These are phyloP conservation scores for Rhynchonycteris naso DNA, from an alignment of 2,797 vertebrate genomes.

Conservation along the genomic window DNA sequence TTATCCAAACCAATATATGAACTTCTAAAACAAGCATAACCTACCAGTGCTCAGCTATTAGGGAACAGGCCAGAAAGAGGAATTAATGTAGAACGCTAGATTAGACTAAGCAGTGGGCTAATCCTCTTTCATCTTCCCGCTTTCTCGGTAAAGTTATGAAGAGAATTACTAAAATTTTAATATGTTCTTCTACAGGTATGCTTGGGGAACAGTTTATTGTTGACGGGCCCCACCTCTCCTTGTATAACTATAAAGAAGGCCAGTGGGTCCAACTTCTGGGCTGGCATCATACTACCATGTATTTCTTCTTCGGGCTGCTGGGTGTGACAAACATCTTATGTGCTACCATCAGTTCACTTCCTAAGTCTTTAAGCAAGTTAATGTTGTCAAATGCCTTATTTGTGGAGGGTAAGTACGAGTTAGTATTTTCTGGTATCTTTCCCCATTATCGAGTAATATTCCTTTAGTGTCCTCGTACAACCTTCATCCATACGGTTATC, in stretches of 20 bases:
- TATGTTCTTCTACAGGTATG: constrained; percentile 88
- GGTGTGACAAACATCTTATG: constrained; percentile 89
- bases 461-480: not conserved
- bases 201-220: constrained; percentile 92
- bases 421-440: not conserved
- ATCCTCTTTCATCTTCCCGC: not conserved
- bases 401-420: constrained; percentile 89
- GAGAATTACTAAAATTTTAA: not conserved
- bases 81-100: not conserved
- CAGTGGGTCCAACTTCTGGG: constrained; percentile 92
- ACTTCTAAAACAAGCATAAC: not conserved
- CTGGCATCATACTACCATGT: constrained; percentile 98
- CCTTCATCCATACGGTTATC: not conserved
- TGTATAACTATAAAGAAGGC: constrained; percentile 90
- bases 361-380: constrained; percentile 90
- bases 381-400: constrained; percentile 94
- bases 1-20: not conserved
- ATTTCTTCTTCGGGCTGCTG: constrained; percentile 93
- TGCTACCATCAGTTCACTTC: constrained; percentile 87
- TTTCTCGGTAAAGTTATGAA: not conserved
- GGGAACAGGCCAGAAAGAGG: not conserved
- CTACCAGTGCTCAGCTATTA: not conserved
- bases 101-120: not conserved
- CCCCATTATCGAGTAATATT: not conserved
- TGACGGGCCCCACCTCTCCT: constrained; percentile 90